These are phyloP conservation scores for Trichosurus vulpecula DNA, from an alignment of 2,797 vertebrate genomes.

Conservation along the genomic window DNA sequence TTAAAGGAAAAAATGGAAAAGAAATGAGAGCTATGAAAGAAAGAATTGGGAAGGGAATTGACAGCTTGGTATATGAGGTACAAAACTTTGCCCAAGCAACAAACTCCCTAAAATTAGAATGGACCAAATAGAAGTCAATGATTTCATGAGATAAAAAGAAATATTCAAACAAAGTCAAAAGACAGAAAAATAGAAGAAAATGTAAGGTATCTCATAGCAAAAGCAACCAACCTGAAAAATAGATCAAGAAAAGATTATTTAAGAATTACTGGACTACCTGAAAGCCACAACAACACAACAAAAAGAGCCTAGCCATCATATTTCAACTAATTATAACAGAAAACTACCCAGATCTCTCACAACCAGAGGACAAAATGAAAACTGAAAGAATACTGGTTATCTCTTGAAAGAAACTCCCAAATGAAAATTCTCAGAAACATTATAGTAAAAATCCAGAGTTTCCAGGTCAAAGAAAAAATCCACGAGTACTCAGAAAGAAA, in stretches of 20 bases:
- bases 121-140: not conserved
- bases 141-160: not conserved
- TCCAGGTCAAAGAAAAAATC: not conserved
- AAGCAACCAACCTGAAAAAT: not conserved
- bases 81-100: not conserved
- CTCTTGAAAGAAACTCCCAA: not conserved
- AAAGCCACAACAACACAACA: not conserved
- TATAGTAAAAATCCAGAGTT: not conserved
- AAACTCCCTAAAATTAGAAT: not conserved
- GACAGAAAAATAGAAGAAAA: not conserved
- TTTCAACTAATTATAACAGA: not conserved
- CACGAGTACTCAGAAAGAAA: not conserved
- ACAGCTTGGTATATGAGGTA: not conserved
- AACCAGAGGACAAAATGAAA: not conserved
- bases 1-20: not conserved
- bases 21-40: not conserved
- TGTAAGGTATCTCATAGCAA: not conserved
- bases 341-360: not conserved
- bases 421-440: not conserved
- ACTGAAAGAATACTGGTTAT: not conserved
- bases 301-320: not conserved
- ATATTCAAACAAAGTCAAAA: not conserved
- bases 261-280: not conserved
- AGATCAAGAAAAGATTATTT: not conserved
- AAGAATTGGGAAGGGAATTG: not conserved